Evolutionary conservation across 2,113 vertebrate genomes (phyloP).

Genomic region (Pterocles gutturalis): DNA sequence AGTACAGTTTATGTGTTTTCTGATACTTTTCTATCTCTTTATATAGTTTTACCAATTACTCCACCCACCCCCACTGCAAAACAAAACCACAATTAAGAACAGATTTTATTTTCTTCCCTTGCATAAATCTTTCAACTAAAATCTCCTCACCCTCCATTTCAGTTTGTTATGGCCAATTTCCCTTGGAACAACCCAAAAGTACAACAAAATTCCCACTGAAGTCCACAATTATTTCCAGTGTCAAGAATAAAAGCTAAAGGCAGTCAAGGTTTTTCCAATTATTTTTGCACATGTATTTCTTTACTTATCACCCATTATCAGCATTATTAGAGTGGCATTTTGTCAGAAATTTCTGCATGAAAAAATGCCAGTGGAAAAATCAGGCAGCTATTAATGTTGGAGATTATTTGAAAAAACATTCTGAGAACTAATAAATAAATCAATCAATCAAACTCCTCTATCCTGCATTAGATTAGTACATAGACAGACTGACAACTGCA

Average conservation of each 20-base stretch:
- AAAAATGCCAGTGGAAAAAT: not conserved
- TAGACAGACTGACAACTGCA: not conserved
- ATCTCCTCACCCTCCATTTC: not conserved
- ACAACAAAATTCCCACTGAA: not conserved
- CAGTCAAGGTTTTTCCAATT: not conserved
- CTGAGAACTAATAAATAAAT: not conserved
- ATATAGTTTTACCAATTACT: not conserved
- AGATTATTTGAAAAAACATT: not conserved
- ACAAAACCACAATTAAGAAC: not conserved
- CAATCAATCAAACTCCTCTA: not conserved
- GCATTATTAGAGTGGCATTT: not conserved
- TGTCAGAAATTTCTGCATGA: not conserved
- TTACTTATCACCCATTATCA: not conserved
- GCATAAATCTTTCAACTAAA: not conserved
- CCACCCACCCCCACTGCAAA: accelerated
- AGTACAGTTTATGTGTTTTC: not conserved
- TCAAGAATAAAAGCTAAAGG: not conserved
- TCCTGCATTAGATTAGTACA: not conserved
- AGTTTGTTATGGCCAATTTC: not conserved
- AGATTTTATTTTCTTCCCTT: not conserved
- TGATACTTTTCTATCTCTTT: accelerated
- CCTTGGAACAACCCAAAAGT: not conserved
- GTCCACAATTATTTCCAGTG: not conserved
- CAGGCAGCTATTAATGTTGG: not conserved
- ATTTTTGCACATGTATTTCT: not conserved